Conservation (phyloP, 2,888 invertebrate species). For the Ethmia dodecea region DNA sequence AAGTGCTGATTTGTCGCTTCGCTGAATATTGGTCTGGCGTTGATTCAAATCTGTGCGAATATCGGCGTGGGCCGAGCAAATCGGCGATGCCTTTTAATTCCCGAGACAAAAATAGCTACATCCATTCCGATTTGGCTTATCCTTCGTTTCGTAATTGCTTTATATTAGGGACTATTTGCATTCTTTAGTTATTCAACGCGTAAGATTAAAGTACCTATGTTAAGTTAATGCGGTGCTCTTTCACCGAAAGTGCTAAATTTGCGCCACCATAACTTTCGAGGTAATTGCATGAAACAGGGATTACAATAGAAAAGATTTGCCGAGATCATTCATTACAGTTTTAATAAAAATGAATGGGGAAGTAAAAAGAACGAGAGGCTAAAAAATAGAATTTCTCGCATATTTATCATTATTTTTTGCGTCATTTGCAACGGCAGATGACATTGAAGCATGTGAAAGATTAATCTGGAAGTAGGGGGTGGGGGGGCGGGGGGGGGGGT, state of each 20-base stretch:
- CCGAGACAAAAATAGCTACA: slow-evolving; percentile 27
- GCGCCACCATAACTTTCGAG: no score
- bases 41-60: slow-evolving; percentile 65
- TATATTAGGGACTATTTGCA: background rate
- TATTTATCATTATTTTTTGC: slow-evolving; percentile 59
- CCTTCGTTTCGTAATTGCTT: slow-evolving; percentile 9
- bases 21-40: slow-evolving; percentile 69
- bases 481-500: slow-evolving; percentile 15
- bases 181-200: no score
- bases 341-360: no score
- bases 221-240: no score
- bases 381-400: slow-evolving; percentile 1
- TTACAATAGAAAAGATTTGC: no score
- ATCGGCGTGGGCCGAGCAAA: slow-evolving; percentile 43
- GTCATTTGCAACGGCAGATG: slow-evolving; percentile 58
- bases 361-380: no score
- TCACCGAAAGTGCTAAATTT: no score
- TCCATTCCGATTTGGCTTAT: slow-evolving; percentile 14
- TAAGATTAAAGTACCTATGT: no score
- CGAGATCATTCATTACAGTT: no score
- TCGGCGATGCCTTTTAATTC: slow-evolving; percentile 44
- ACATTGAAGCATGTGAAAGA: slow-evolving; percentile 63
- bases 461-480: slow-evolving; percentile 40
- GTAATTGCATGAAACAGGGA: no score
- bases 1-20: slow-evolving; percentile 74